These are phyloP conservation scores for Drosophila anceps DNA, from an alignment of 2,888 invertebrate genomes.

Conservation along the genomic window DNA sequence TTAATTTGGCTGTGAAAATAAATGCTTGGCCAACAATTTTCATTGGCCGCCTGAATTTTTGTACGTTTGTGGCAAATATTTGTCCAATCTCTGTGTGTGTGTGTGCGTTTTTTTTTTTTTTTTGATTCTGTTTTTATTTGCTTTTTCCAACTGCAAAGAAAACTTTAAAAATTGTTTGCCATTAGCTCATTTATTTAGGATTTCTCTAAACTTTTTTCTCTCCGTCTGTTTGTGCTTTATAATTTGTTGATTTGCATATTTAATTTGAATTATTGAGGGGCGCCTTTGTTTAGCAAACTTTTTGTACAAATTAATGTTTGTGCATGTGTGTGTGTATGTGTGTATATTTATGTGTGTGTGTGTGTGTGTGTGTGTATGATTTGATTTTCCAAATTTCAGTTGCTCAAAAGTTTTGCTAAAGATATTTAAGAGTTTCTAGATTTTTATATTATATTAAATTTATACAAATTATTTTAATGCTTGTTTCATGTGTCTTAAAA, in stretches of 20 bases:
- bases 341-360: too few relatives aligned
- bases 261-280: constrained; percentile 1
- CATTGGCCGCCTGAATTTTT: constrained; percentile 25
- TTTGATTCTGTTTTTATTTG: constrained; percentile 19
- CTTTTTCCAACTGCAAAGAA: constrained; percentile 12
- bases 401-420: constrained; percentile 1
- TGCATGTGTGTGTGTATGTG: background rate
- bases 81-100: constrained; percentile 25
- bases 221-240: background rate
- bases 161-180: constrained; percentile 11
- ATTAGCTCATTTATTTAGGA: constrained; percentile 35
- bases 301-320: constrained; percentile 3
- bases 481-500: background rate
- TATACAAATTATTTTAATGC: background rate
- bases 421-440: background rate
- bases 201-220: constrained; percentile 8
- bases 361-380: background rate
- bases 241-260: constrained; percentile 20
- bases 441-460: background rate
- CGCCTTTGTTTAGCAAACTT: constrained; percentile 1
- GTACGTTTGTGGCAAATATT: constrained; percentile 43
- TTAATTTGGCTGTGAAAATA: constrained; percentile 47
- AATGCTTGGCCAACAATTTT: constrained; percentile 34
- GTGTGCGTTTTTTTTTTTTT: background rate
- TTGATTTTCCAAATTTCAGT: constrained; percentile 5